Conservation (phyloP, 2,797 vertebrate species). For the Heteromormyrus szaboi region DNA sequence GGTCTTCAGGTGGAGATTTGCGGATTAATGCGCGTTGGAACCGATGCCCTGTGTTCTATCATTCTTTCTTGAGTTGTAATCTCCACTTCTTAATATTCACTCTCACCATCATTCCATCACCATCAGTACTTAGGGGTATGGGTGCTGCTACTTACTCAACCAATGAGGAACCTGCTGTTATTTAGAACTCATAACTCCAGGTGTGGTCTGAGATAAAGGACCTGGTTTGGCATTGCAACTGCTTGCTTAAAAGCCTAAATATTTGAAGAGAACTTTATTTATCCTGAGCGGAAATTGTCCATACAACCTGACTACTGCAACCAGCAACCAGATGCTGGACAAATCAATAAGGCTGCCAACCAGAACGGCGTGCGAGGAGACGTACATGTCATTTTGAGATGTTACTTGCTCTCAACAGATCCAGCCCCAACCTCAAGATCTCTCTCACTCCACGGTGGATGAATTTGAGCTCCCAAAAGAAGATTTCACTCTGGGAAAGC, state of each 20-base stretch:
- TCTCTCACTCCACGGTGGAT: constrained; percentile 56
- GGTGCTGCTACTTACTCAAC: not conserved
- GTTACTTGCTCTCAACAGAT: constrained; percentile 45
- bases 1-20: not conserved
- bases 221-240: not conserved
- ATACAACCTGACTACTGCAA: not conserved
- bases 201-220: not conserved
- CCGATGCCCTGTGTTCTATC: not conserved
- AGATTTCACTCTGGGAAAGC: constrained; percentile 61
- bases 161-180: not conserved
- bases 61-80: not conserved
- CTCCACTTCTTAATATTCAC: not conserved
- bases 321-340: not conserved
- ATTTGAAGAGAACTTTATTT: not conserved
- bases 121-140: not conserved
- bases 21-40: not conserved
- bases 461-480: constrained; percentile 71
- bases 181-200: not conserved
- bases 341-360: not conserved
- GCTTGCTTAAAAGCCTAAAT: not conserved
- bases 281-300: not conserved
- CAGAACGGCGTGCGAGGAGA: not conserved
- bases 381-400: not conserved
- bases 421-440: constrained; percentile 43
- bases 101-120: not conserved